These are phyloP conservation scores for Polypedilum vanderplanki DNA, from an alignment of 1,140 invertebrate species.

Conservation along the genomic window DNA sequence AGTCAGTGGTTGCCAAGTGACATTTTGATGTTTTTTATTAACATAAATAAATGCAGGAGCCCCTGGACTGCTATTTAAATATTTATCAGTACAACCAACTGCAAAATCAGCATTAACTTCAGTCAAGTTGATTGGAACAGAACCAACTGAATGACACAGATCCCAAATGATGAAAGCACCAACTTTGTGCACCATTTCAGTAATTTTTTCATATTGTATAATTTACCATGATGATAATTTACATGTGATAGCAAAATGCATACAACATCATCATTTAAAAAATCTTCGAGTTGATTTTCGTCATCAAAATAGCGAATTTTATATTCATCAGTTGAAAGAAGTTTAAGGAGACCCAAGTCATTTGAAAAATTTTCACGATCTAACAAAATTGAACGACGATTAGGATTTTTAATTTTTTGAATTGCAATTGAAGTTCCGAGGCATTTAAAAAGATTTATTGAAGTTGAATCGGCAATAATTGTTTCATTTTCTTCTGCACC, in stretches of 20 bases:
- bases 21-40: conserved; percentile 41
- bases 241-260: conserved; percentile 40
- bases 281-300: conserved; percentile 40
- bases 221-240: conserved; percentile 42
- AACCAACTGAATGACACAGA: conserved; percentile 41
- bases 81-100: conserved; percentile 45
- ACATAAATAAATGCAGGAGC: conserved; percentile 40
- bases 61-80: conserved; percentile 43
- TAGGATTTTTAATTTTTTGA: conserved; percentile 38
- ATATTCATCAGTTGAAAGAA: conserved; percentile 36
- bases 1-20: conserved; percentile 37
- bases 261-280: conserved; percentile 42
- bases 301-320: conserved; percentile 38
- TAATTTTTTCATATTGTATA: conserved; percentile 42
- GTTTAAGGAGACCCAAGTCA: conserved; percentile 40
- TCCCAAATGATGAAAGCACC: conserved; percentile 44
- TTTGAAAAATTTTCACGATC: conserved; percentile 44
- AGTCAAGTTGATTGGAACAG: conserved; percentile 40
- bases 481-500: conserved; percentile 39
- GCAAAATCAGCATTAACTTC: conserved; percentile 42
- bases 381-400: conserved; percentile 41
- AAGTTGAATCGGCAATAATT: conserved; percentile 38
- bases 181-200: conserved; percentile 37
- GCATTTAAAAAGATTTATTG: conserved; percentile 33
- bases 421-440: not conserved